Conservation (phyloP, 1,140 invertebrate species). For the Nephotettix cincticeps region DNA sequence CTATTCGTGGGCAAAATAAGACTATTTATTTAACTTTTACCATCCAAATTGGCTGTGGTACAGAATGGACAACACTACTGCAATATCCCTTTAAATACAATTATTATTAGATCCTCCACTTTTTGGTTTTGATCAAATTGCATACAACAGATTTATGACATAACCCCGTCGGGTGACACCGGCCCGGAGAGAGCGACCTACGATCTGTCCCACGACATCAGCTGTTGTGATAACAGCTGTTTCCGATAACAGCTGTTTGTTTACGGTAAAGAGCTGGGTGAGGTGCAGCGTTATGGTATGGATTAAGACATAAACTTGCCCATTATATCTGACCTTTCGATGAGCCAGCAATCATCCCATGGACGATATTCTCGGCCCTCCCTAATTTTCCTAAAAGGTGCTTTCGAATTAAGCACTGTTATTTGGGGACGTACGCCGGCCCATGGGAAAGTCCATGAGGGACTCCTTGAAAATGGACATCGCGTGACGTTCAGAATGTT, state of each 20-base stretch:
- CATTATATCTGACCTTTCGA: slow-evolving; percentile 9
- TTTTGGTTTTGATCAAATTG: not conserved
- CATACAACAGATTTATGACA: not conserved
- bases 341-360: not conserved
- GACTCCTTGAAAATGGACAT: too few relatives aligned
- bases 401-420: slow-evolving; percentile 15
- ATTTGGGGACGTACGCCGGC: not conserved
- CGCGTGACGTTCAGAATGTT: too few relatives aligned
- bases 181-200: not conserved
- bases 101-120: too few relatives aligned
- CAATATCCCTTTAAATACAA: too few relatives aligned
- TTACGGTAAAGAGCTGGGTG: not conserved
- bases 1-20: too few relatives aligned
- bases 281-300: not conserved
- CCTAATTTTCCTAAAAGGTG: slow-evolving; percentile 21
- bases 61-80: too few relatives aligned
- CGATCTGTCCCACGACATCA: too few relatives aligned
- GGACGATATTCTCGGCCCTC: not conserved
- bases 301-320: slow-evolving; percentile 20
- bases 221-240: too few relatives aligned
- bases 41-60: too few relatives aligned
- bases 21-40: too few relatives aligned
- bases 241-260: not conserved
- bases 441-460: too few relatives aligned
- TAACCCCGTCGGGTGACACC: not conserved